phyloP scores from a whole-genome alignment of 2,797 vertebrate genomes.

The Sylvilagus floridanus region DNA sequence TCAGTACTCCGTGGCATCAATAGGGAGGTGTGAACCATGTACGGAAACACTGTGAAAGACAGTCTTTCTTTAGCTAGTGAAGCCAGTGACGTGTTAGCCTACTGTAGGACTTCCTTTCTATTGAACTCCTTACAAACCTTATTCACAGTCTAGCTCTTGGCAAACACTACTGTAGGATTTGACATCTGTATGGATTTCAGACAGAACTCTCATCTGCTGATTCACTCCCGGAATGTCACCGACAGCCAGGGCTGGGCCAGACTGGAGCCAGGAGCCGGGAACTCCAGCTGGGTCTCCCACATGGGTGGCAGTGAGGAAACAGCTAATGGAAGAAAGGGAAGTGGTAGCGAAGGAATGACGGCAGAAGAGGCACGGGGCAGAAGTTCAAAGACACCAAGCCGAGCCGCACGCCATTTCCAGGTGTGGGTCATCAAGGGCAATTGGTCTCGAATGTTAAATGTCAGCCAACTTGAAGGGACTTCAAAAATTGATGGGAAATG shows the following conservation, averaged over 20 bases:
- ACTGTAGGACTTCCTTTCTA: not conserved
- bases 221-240: no score
- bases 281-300: no score
- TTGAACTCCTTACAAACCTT: conserved; percentile 43
- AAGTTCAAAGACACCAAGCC: conserved; percentile 43
- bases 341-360: conserved; percentile 11
- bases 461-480: not conserved
- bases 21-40: not conserved
- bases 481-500: no score
- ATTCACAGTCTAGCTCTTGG: not conserved
- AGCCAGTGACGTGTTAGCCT: not conserved
- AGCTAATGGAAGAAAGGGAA: conserved; percentile 41
- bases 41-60: conserved; percentile 22
- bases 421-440: not conserved
- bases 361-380: not conserved
- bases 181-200: conserved; percentile 32
- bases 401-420: not conserved
- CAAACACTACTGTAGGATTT: conserved; percentile 34
- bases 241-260: no score
- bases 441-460: conserved; percentile 30
- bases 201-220: not conserved
- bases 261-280: no score
- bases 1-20: not conserved
- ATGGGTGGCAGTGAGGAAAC: not conserved
- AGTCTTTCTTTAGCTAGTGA: conserved; percentile 23